Base-by-base conservation (phyloP, 1,140 invertebrate species). In the Laodelphax striatellus region DNA sequence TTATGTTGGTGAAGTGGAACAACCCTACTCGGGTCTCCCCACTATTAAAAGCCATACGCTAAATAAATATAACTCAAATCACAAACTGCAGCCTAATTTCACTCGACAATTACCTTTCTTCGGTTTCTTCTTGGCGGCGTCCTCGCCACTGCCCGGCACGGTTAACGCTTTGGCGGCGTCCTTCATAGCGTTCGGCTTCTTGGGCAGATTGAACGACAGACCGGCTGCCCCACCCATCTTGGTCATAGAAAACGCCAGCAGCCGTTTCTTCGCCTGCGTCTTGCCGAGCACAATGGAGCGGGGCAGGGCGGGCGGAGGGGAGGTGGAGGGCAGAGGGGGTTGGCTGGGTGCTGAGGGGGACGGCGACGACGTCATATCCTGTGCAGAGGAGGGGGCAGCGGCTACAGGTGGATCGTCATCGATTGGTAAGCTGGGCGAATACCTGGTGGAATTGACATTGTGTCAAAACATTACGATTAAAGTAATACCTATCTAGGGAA, bases 231-330 rank as follows among this genome's bases (percentile, higher is more conserved):
- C 63, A 17, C 62, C 64, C 52, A 65, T 56, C 57, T 72, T 72
- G 11, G 69, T 68, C 55, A 68, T 69, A 17, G 71, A 73, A 62
- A 72, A 73, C 5, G 71, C 71, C 42, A 70, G 63, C 1, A 73
- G 59, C 10, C 71, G 62, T 61, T 73, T 72, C 63, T 71, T 72
- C 0, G 71, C 71, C 58, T 72, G 70, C 17, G 60, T 60, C 59
- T 66, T 68, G n/a, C 69, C 70, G n/a, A 73, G 60, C 2, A 65
- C 60, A 0, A 52, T 50, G 21, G 10, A 55, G 3, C 38, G 31
- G 19, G 31, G 24, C 38, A 41, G 31, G 5, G 38, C 17, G 22
- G 38, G 34, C 19, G 21, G 34, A 19, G 46, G 58, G 10, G 31
- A 54, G 3, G 24, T 31, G 8, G 46, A 24, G 5, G 58, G 56